These are phyloP conservation scores for Drosophila lacteicornis DNA, from an alignment of 1,140 invertebrate species.

Conservation along the genomic window DNA sequence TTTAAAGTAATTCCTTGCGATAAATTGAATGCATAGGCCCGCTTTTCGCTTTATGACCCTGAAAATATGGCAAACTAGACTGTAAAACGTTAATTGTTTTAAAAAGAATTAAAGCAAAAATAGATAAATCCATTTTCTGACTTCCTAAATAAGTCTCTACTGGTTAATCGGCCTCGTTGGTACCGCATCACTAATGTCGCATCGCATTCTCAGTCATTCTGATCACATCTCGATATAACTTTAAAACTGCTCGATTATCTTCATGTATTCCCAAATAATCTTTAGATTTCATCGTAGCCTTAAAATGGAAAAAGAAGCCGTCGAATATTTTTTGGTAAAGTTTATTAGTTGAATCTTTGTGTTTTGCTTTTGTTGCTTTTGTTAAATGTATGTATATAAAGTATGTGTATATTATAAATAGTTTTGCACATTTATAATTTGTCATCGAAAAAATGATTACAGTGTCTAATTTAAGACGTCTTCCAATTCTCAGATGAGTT, in stretches of 20 bases:
- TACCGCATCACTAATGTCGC: too few relatives aligned
- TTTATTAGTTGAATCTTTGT: conserved; percentile 47
- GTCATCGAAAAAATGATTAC: conserved; percentile 31
- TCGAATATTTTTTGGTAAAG: conserved; percentile 29
- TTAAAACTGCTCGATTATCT: background rate
- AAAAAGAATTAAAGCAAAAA: background rate
- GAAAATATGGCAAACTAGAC: too few relatives aligned
- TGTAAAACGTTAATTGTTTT: too few relatives aligned
- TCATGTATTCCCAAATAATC: background rate
- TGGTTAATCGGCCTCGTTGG: too few relatives aligned
- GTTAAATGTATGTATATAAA: conserved; percentile 50
- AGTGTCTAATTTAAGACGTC: conserved; percentile 23
- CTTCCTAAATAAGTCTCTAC: background rate
- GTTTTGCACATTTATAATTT: conserved; percentile 40
- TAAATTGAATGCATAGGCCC: too few relatives aligned
- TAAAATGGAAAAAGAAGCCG: background rate
- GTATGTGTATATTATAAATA: conserved; percentile 53
- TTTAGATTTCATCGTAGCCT: background rate
- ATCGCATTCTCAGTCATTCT: background rate
- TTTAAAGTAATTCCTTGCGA: too few relatives aligned
- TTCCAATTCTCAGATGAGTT: conserved; percentile 16
- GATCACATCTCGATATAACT: background rate
- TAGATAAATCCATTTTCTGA: background rate
- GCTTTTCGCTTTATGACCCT: too few relatives aligned
- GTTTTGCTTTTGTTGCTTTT: conserved; percentile 31